Evolutionary conservation across 2,113 vertebrate genomes (phyloP).

Genomic region (Asarcornis scutulata): DNA sequence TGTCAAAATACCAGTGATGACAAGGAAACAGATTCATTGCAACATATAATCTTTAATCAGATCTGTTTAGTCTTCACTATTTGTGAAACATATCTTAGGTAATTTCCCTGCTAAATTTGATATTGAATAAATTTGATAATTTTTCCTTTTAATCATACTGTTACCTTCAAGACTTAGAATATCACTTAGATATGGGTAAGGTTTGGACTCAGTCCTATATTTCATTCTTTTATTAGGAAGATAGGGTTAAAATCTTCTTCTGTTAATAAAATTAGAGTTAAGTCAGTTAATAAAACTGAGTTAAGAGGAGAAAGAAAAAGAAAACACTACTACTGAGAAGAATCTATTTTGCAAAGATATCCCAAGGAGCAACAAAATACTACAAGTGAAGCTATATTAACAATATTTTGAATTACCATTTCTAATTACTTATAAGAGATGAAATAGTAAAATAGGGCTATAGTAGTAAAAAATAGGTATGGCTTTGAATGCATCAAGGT

Average conservation of each 20-base stretch:
- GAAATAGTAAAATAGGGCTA: background rate
- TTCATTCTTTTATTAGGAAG: background rate
- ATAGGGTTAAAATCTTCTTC: background rate
- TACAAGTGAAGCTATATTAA: conserved; percentile 29
- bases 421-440: conserved; percentile 7
- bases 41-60: conserved; percentile 62
- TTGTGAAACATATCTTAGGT: background rate
- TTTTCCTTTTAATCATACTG: background rate
- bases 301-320: background rate
- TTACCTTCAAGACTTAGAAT: background rate
- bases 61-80: conserved; percentile 34
- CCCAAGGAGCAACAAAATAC: background rate
- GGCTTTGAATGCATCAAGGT: conserved; percentile 32
- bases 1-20: conserved; percentile 57
- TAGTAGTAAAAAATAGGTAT: conserved; percentile 37
- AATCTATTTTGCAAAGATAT: background rate
- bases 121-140: background rate
- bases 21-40: conserved; percentile 39
- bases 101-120: background rate
- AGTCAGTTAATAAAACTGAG: background rate
- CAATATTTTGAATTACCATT: conserved; percentile 46
- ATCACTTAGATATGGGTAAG: background rate
- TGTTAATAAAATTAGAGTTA: background rate
- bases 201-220: background rate
- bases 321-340: background rate